A percentile compares a stretch with the other conserved stretches of the same genome.
phyloP scores from a whole-genome alignment of 1,140 invertebrate species.

The Teleopsis dalmanni region DNA sequence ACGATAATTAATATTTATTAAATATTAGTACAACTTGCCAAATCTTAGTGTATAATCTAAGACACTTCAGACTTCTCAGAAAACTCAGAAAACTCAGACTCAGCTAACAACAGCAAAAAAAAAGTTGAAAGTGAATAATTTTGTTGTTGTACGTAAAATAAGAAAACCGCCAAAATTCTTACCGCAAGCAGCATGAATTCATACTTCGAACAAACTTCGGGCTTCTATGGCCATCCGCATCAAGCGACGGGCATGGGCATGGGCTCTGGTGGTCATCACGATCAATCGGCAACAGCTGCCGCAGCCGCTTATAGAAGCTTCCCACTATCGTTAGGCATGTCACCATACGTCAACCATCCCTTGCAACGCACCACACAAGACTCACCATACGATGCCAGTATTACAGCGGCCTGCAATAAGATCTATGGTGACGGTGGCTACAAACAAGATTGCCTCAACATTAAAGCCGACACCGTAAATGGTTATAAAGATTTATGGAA shows the following conservation, averaged over 20 bases:
- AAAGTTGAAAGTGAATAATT: background rate
- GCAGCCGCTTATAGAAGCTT: conserved; percentile 69
- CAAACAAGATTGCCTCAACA: conserved; percentile 47
- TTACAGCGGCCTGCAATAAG: conserved; percentile 73
- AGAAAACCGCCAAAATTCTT: conserved; percentile 40
- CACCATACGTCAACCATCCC: conserved; percentile 77
- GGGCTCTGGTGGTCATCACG: conserved; percentile 60
- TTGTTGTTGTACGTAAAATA: background rate
- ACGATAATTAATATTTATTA: background rate
- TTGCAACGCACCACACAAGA: conserved; percentile 73
- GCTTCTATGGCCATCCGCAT: conserved; percentile 84
- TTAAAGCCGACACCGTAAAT: conserved; percentile 50
- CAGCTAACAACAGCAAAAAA: background rate
- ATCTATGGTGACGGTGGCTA: conserved; percentile 43
- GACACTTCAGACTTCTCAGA: background rate
- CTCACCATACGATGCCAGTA: conserved; percentile 80
- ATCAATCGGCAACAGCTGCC: conserved; percentile 55
- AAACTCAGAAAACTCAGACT: background rate
- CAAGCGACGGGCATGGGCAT: conserved; percentile 54
- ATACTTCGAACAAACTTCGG: conserved; percentile 83
- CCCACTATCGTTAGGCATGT: conserved; percentile 75
- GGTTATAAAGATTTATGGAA: conserved; percentile 53
- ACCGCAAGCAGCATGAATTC: conserved; percentile 72
- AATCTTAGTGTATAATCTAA: background rate
- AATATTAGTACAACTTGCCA: background rate